Evolutionary conservation across 2,113 vertebrate genomes (phyloP).

Genomic region (Bubo scandiacus): DNA sequence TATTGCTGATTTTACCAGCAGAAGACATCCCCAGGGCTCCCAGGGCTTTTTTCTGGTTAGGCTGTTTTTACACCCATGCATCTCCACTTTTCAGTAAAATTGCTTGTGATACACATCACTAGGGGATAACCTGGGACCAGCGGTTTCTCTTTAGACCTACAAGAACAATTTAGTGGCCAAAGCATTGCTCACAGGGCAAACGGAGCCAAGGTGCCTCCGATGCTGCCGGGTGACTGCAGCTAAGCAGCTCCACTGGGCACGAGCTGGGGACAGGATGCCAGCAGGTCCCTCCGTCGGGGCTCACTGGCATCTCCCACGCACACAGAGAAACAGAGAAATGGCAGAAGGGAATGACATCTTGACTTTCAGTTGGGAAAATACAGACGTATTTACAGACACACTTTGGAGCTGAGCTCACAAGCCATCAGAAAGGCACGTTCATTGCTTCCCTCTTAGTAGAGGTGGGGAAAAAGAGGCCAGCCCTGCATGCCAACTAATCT

Average conservation of each 20-base stretch:
- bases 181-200: fast-evolving
- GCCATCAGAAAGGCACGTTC: not conserved
- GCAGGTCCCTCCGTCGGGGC: not conserved
- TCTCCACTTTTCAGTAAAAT: not conserved
- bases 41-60: not conserved
- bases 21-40: not conserved
- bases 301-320: not conserved
- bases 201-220: not conserved
- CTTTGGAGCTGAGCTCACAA: not conserved
- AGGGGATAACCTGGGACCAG: not conserved
- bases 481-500: fast-evolving
- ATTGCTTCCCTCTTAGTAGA: fast-evolving
- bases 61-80: not conserved
- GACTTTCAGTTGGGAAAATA: not conserved
- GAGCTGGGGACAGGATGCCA: not conserved
- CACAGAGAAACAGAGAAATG: fast-evolving
- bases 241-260: not conserved
- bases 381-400: fast-evolving
- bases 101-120: not conserved
- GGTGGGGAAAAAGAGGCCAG: not conserved
- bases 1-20: not conserved
- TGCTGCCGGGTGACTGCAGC: not conserved
- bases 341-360: not conserved
- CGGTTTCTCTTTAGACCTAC: not conserved
- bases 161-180: not conserved